Percentiles rank a stretch among this genome's conserved stretches.
Evolutionary conservation across 2,113 vertebrate species (phyloP).

Genomic region (Dasypus novemcinctus): DNA sequence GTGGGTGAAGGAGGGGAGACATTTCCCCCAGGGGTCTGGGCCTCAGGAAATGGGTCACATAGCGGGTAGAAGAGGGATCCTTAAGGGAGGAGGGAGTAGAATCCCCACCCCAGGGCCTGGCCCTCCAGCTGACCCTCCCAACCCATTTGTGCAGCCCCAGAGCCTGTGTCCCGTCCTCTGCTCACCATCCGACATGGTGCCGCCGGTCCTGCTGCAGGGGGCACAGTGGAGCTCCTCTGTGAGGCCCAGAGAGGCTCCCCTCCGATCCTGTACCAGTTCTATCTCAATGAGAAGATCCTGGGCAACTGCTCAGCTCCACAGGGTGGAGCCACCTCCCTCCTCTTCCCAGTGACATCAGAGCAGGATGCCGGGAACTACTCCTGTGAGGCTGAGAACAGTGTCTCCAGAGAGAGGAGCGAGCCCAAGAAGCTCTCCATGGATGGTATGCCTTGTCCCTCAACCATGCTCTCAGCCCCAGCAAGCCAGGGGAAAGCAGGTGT

Average conservation of each 20-base stretch:
- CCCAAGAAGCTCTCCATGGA: not conserved
- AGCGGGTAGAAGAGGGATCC: no score
- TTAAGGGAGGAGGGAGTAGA: not conserved
- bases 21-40: no score
- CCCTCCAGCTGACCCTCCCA: not conserved
- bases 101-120: no score
- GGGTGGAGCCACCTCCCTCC: not conserved
- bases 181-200: not conserved
- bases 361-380: not conserved
- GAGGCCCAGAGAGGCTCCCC: not conserved
- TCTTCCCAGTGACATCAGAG: not conserved
- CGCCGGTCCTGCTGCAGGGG: not conserved
- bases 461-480: not conserved
- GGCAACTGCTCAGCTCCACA: not conserved
- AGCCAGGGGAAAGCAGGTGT: not conserved
- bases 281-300: not conserved
- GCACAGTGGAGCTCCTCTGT: not conserved
- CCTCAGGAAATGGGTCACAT: not conserved
- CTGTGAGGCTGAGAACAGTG: not conserved
- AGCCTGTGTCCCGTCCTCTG: not conserved
- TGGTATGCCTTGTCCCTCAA: not conserved
- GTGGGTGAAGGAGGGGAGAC: no score
- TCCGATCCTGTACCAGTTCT: not conserved
- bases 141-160: not conserved
- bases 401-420: not conserved